phyloP scores from a whole-genome alignment of 2,113 vertebrate genomes.

The Phoenicopterus ruber region DNA sequence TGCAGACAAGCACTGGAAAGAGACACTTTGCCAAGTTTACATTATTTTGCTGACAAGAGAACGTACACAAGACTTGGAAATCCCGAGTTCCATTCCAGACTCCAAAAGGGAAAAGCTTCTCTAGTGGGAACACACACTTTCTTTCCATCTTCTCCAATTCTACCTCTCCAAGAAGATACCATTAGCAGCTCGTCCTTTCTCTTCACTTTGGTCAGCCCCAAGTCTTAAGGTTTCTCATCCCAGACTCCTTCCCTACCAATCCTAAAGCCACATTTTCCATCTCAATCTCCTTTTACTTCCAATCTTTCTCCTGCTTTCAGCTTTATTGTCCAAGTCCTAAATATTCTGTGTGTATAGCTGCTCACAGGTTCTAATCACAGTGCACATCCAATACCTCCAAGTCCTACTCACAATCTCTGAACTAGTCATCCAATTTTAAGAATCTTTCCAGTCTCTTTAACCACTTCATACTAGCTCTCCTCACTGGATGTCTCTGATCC shows the following conservation, averaged over 20 bases:
- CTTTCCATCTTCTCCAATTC: neutral
- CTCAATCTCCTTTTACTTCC: neutral
- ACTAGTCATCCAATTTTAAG: neutral
- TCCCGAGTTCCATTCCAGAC: neutral
- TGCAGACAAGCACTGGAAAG: neutral
- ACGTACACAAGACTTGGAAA: neutral
- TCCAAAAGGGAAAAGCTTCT: neutral
- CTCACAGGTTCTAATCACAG: neutral
- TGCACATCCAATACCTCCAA: neutral
- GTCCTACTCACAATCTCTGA: neutral
- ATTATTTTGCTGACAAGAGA: neutral
- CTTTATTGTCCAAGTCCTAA: neutral
- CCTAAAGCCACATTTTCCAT: neutral
- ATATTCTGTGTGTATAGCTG: neutral
- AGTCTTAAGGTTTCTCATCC: neutral
- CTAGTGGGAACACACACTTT: neutral
- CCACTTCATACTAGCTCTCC: neutral
- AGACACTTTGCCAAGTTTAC: neutral
- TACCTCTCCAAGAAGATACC: neutral
- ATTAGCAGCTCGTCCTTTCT: neutral
- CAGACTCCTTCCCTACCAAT: neutral
- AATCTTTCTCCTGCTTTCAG: neutral
- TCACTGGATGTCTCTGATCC: neutral
- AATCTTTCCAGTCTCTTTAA: neutral
- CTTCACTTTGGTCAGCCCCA: neutral